phyloP scores from a whole-genome alignment of 2,113 vertebrate genomes.

The Motacilla alba region DNA sequence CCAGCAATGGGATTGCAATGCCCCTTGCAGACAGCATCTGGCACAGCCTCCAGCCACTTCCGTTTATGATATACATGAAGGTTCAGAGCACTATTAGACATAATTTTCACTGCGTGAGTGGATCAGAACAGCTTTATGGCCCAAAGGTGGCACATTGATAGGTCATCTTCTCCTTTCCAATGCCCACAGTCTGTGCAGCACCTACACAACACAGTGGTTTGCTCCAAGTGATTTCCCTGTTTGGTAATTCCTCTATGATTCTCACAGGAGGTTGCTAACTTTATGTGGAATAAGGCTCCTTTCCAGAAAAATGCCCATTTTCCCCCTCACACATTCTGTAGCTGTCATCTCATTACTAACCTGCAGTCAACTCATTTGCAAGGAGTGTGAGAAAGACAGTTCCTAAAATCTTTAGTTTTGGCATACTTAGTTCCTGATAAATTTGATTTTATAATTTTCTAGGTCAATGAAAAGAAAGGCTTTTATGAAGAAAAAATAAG shows the following conservation, averaged over 20 bases:
- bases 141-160: neutral
- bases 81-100: neutral
- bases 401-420: neutral
- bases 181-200: neutral
- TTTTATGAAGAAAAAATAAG: neutral
- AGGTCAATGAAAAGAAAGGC: neutral
- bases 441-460: neutral
- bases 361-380: neutral
- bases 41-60: neutral
- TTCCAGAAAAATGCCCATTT: neutral
- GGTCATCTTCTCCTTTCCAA: neutral
- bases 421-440: neutral
- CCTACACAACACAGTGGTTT: neutral
- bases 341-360: neutral
- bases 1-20: neutral
- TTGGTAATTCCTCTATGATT: neutral
- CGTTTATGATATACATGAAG: neutral
- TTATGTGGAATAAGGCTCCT: neutral
- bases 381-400: neutral
- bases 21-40: neutral
- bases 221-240: neutral
- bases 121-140: neutral
- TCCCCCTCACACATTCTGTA: neutral
- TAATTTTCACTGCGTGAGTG: neutral
- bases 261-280: slow-evolving; percentile 10